Evolutionary conservation across 1,140 invertebrate genomes (phyloP), one percentile per base, ranked within the genome.

Genomic region (Orchesella cincta): DNA sequence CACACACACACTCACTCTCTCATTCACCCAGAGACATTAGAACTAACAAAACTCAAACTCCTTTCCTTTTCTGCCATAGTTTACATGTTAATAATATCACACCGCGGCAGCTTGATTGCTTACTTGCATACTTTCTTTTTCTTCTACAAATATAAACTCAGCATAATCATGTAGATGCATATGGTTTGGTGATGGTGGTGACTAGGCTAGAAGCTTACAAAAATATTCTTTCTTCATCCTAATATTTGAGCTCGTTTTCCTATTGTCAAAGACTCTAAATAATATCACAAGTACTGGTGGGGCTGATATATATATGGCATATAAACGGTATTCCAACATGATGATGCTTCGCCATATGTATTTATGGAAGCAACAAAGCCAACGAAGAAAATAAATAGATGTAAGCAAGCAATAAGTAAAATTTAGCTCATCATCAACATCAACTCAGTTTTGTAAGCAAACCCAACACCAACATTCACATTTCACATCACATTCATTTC

Each of bases 11-110:
- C 26, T 14, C 52, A 18, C 52, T 31, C 62, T 31, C 62, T 67
- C 62, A 14, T 12, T 67, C 12, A 67, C 62, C 31, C 62, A 57
- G 23, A 57, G 52, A 57, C 52, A 57, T 23, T n/a, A 57, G 23
- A 12, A 57, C 23, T 23, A 57, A 57, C 52, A 57, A 57, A 8
- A 57, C 52, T 46, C 18, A 46, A 57, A 16, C 54, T 57, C 54
- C 5, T 3, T 31, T n/a, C n/a, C 33, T 67, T 67, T 67, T 14
- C 31, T 67, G 2, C 62, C 62, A 67, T 29, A 67, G 62, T 67
- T 67, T 67, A 67, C 62, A 67, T 67, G 8, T 67, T 67, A 67
- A 67, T 67, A 67, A 67, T 67, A 67, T 67, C 62, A 33, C 62
- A 67, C 62, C n/a, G 31, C 62, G 12, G 52, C 23, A 18, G 52